phyloP scores from a whole-genome alignment of 1,140 invertebrate genomes.

The Cydia amplana region DNA sequence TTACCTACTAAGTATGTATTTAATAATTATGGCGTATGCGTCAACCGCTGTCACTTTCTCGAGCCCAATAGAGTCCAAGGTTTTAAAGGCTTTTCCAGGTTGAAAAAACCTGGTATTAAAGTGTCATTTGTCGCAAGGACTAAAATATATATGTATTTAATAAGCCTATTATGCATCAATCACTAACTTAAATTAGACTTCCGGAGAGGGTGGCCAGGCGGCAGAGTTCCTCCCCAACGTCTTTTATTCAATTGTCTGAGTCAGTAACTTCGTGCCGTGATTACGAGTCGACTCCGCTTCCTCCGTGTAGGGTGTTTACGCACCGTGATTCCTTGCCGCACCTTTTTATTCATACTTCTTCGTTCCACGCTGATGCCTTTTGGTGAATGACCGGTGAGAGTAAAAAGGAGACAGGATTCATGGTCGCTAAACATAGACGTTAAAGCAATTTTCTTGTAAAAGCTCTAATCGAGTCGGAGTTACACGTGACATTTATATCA shows the following conservation, averaged over 20 bases:
- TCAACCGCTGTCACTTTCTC: no score
- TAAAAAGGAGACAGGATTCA: slow-evolving; percentile 75
- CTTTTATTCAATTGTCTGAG: slow-evolving; percentile 42
- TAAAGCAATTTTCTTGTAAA: slow-evolving; percentile 44
- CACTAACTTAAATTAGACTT: slow-evolving; percentile 48
- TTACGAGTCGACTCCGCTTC: slow-evolving; percentile 48
- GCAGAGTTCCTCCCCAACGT: slow-evolving; percentile 54
- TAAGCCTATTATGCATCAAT: slow-evolving; percentile 39
- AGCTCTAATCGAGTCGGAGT: slow-evolving; percentile 30
- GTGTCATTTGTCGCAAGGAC: background rate
- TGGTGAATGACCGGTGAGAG: slow-evolving; percentile 73
- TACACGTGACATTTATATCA: slow-evolving; percentile 59
- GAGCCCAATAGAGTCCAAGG: no score
- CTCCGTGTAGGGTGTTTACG: slow-evolving; percentile 63
- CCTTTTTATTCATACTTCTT: slow-evolving; percentile 72
- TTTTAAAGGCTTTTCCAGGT: no score
- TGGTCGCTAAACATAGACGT: slow-evolving; percentile 60
- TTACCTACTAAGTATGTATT: no score
- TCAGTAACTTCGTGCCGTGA: slow-evolving; percentile 54
- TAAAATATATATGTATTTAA: no score
- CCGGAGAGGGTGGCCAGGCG: slow-evolving; percentile 61
- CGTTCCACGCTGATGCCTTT: slow-evolving; percentile 61
- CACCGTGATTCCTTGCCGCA: slow-evolving; percentile 72
- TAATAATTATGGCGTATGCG: no score
- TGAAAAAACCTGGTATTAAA: no score